phyloP scores from a whole-genome alignment of 2,888 invertebrate genomes.

The Cephalotes varians region DNA sequence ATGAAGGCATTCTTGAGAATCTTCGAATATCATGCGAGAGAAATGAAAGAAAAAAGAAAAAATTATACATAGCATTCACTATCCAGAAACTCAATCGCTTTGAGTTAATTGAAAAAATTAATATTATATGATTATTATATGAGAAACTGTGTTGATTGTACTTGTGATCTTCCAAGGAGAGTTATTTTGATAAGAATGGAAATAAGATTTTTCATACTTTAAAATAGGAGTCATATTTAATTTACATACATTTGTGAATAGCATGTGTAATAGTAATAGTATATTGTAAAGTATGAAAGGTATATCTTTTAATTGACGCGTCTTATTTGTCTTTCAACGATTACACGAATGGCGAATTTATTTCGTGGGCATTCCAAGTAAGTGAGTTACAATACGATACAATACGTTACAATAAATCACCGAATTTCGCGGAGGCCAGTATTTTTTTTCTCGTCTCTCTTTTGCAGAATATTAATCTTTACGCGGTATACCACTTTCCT shows the following conservation, averaged over 20 bases:
- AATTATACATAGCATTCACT: background rate
- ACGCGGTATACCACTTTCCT: conserved; percentile 30
- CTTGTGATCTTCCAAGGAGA: background rate
- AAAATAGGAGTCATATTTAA: background rate
- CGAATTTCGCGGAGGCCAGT: conserved; percentile 1
- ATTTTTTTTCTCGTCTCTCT: conserved; percentile 30
- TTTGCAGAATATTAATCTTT: conserved; percentile 49
- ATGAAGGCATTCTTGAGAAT: background rate
- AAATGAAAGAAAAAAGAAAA: background rate
- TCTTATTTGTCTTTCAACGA: conserved; percentile 9
- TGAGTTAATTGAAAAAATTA: background rate
- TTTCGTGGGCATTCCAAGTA: conserved; percentile 11
- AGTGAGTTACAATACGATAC: conserved; percentile 9
- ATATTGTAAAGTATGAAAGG: background rate
- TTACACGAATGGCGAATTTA: conserved; percentile 22
- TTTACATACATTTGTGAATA: background rate
- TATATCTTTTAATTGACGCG: conserved; percentile 11
- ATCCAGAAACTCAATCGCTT: background rate
- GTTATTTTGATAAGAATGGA: background rate
- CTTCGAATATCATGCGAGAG: background rate
- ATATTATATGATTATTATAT: background rate
- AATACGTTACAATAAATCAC: conserved; percentile 40
- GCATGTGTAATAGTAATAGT: too few relatives aligned
- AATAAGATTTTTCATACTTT: background rate
- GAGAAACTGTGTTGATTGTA: background rate